Evolutionary conservation across 2,797 vertebrate species (phyloP).

Genomic region (Mus minutoides): DNA sequence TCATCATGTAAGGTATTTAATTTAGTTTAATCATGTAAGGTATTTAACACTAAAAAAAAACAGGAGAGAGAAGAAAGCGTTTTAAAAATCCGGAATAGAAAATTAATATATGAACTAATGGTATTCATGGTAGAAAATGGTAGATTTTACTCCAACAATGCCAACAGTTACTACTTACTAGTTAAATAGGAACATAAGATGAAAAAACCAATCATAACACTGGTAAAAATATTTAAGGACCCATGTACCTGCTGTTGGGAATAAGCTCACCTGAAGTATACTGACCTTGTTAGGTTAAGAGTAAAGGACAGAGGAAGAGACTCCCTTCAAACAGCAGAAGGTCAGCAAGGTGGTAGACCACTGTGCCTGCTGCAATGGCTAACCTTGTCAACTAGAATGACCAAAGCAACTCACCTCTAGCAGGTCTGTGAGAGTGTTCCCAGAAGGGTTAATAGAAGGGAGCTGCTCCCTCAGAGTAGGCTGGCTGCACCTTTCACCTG

Average conservation of each 20-base stretch:
- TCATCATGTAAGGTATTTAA: neutral
- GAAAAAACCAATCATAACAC: neutral
- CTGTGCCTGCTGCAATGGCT: neutral
- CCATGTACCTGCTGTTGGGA: neutral
- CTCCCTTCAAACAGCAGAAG: neutral
- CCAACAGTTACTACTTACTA: neutral
- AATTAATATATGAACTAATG: neutral
- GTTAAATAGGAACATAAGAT: neutral
- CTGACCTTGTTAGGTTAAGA: neutral
- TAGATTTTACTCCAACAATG: neutral
- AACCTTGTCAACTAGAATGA: neutral
- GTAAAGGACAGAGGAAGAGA: neutral
- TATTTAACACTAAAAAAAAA: neutral
- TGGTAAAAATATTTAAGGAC: neutral
- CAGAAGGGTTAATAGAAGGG: neutral
- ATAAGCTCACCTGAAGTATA: neutral
- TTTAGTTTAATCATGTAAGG: too few species aligned
- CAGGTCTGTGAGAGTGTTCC: neutral
- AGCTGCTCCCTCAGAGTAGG: neutral
- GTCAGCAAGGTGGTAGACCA: neutral
- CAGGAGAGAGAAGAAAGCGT: neutral
- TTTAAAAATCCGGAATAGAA: neutral
- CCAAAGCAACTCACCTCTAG: neutral
- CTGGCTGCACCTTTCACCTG: neutral
- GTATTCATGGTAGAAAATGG: neutral